Evolutionary conservation across 2,113 vertebrate genomes (phyloP), one percentile per base, ranked within the genome.

Genomic region (Sturnus vulgaris): DNA sequence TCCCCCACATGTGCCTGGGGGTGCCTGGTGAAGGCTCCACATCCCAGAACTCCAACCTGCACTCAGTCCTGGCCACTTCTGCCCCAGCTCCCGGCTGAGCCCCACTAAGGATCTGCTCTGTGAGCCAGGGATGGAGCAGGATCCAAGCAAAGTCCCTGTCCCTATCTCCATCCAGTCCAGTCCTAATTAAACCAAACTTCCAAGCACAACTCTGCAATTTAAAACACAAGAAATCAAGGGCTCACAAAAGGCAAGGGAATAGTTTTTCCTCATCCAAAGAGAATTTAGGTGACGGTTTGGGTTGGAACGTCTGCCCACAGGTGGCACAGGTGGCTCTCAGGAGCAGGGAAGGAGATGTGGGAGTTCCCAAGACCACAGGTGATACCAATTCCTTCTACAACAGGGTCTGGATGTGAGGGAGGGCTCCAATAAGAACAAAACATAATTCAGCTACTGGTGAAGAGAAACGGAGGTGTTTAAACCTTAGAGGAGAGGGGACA

Each of bases 1-100:
- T 5, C 1, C 14, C 44, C 63, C 39, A 12, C 4, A 0, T 4
- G 0, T 16, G 35, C 11, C 9, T 40, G 4, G 14, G 13, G 31
- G 14, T 17, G 30, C n/a, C 80, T 9, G 11, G 2, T 3, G 63
- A 40, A 65, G 70, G 72, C n/a, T 42, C 18, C n/a, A 4, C 16
- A 23, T 2, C 35, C 50, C 50, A 60, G 61, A 46, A 16, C 31
- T 37, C n/a, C 42, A 28, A 1, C 13, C 66, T 12, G 30, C 50
- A 30, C 2, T n/a, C 31, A 22, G 76, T 27, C 19, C 72, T 2
- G 12, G 31, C 39, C 0, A 0, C 42, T 5, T 49, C 53, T 57
- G 68, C 19, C 57, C 52, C 63, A 11, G 89, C 33, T 27, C 23
- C 20, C 0, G 0, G 33, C 37, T 42, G 18, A 63, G 24, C 9